A percentile compares a stretch with the other conserved stretches of the same genome.
These are phyloP conservation scores for Chionodraco myersi DNA, from an alignment of 2,113 vertebrate species.

Conservation along the genomic window DNA sequence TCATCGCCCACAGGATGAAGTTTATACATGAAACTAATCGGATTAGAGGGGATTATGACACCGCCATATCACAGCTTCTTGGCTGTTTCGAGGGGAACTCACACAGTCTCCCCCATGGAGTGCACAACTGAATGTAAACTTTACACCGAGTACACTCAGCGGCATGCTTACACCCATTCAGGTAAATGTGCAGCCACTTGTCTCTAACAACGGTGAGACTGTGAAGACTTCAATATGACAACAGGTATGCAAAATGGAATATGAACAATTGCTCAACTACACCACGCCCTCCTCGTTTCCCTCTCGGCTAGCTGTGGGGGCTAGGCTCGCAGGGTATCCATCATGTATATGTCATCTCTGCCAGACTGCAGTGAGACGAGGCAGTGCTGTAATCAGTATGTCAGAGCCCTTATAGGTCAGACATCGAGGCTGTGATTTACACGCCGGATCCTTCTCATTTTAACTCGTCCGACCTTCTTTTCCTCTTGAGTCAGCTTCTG, in stretches of 20 bases:
- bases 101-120: constrained; percentile 13
- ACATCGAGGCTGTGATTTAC: constrained; percentile 48
- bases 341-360: constrained; percentile 48
- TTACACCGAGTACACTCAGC: not conserved
- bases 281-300: constrained; percentile 35
- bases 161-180: constrained; percentile 26
- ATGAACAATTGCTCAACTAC: constrained; percentile 30
- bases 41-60: constrained; percentile 75
- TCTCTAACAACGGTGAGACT: constrained; percentile 29
- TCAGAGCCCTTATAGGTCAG: constrained; percentile 11
- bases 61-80: constrained; percentile 40
- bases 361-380: constrained; percentile 20
- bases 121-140: not conserved
- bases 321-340: constrained; percentile 42
- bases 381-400: constrained; percentile 41
- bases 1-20: constrained; percentile 65
- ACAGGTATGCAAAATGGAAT: constrained; percentile 61
- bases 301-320: constrained; percentile 34
- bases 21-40: constrained; percentile 72
- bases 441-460: constrained; percentile 42
- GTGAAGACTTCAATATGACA: constrained; percentile 54
- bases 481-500: constrained; percentile 50
- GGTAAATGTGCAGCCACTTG: constrained; percentile 39
- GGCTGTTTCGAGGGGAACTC: constrained; percentile 19
- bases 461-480: constrained; percentile 37